Conservation (phyloP, 1,140 invertebrate species). For the Brachionus angularis region DNA sequence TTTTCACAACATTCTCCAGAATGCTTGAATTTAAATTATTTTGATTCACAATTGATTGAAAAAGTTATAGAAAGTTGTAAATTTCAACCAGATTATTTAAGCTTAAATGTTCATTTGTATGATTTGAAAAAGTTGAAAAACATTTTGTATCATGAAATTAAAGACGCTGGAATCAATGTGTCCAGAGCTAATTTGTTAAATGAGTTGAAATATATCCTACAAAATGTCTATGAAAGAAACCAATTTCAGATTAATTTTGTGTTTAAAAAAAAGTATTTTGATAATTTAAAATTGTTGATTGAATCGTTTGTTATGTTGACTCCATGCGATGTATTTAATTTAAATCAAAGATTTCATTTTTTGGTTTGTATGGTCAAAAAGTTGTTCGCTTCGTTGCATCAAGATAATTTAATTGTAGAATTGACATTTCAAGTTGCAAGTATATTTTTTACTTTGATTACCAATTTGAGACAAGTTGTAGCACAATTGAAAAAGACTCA, state of each 20-base stretch:
- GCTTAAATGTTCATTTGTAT: neutral
- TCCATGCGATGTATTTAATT: constrained; percentile 14
- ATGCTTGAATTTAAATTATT: neutral
- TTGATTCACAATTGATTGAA: constrained; percentile 22
- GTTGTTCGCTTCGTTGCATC: neutral
- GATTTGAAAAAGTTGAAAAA: constrained; percentile 20
- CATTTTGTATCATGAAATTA: constrained; percentile 28
- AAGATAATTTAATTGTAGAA: neutral
- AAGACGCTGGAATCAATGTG: neutral
- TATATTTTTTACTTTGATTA: constrained; percentile 7
- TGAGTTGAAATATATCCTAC: constrained; percentile 25
- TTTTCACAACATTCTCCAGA: neutral
- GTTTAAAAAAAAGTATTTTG: constrained; percentile 18
- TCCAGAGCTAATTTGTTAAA: neutral
- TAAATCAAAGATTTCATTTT: neutral
- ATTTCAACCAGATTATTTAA: neutral
- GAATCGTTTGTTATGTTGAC: constrained; percentile 13
- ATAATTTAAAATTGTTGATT: neutral
- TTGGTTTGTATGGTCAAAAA: neutral
- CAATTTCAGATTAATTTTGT: constrained; percentile 4
- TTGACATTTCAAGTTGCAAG: constrained; percentile 2
- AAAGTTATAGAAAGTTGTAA: constrained; percentile 27
- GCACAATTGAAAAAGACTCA: neutral
- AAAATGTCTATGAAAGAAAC: constrained; percentile 20
- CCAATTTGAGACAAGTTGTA: constrained; percentile 9